phyloP scores from a whole-genome alignment of 37 sponge, comb jelly and placozoan genomes.

The Petrosia ficiformis region DNA sequence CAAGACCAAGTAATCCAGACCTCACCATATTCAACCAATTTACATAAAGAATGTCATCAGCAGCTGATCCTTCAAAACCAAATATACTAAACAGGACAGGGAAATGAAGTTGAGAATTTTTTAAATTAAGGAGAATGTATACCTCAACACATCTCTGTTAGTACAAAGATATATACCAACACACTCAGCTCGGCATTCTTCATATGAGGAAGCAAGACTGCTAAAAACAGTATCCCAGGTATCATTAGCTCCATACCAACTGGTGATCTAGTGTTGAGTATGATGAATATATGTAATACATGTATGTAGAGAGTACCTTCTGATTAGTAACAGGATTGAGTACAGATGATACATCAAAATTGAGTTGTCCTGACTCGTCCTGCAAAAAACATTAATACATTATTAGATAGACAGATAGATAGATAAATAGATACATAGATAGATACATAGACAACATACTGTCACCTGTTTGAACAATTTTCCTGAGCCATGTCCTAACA shows the following conservation, averaged over 20 bases:
- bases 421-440: no score
- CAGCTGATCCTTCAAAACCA: constrained; percentile 73
- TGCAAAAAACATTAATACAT: constrained; percentile 14
- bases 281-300: not conserved
- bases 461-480: constrained; percentile 69
- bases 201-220: constrained; percentile 74
- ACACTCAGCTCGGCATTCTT: constrained; percentile 94
- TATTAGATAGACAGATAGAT: not conserved
- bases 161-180: constrained; percentile 90
- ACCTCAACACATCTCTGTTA: constrained; percentile 73
- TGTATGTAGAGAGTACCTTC: constrained; percentile 55
- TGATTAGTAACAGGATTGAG: constrained; percentile 63
- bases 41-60: constrained; percentile 72
- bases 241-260: constrained; percentile 82
- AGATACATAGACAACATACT: not conserved
- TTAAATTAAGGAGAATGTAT: not conserved
- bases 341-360: constrained; percentile 76
- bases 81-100: constrained; percentile 59
- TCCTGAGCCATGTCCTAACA: constrained; percentile 89
- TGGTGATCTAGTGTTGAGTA: constrained; percentile 35
- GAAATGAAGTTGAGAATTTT: not conserved
- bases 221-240: constrained; percentile 81
- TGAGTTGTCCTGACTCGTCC: constrained; percentile 70
- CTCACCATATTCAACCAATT: constrained; percentile 95
- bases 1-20: constrained; percentile 78